Evolutionary conservation across 2,113 vertebrate genomes (phyloP), one percentile per base, ranked within the genome.

Genomic region (Leuciscus idus): DNA sequence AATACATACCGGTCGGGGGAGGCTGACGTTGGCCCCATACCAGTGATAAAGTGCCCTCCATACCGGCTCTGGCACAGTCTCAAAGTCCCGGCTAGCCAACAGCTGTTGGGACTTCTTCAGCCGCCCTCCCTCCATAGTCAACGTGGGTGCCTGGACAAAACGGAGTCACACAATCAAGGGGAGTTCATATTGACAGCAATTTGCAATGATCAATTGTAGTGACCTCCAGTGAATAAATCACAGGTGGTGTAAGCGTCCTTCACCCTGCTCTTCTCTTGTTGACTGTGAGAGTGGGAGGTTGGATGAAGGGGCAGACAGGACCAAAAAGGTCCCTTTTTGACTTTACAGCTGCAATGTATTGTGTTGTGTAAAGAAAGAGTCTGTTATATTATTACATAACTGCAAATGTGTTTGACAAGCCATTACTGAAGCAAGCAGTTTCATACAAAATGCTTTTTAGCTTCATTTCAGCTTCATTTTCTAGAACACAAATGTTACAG

Each of bases 31-130:
- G 92, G 98, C 97, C 59, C 98, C 98, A 85, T 99, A 99, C 98
- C 98, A 99, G 90, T 99, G 98, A 92, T 97, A 99, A 88, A 99
- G 96, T 1, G 98, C 98, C 91, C 97, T 95, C 98, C 98, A 99
- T 1, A 99, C 98, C 6, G 98, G 97, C 90, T 99, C 98, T 88
- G 98, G 98, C 50, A 99, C 97, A 33, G 95, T 97, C 92, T 98
- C 94, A 89, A 99, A 99, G 91, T 98, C 96, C 91, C 94, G 94
- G 4, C 96, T 93, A 52, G 95, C 94, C 80, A 95, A 61, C 88
- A 97, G 76, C 78, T 96, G 95, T 61, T 96, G 92, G 39, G 95
- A 95, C 83, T 95, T 95, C 90, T 96, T 98, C 70, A 99, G 90
- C 39, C 98, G 94, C 23, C 98, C 98, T 7, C 98, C 98, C 92